Evolutionary conservation across 2,797 vertebrate genomes (phyloP).

Genomic region (Muscicapa comitata): DNA sequence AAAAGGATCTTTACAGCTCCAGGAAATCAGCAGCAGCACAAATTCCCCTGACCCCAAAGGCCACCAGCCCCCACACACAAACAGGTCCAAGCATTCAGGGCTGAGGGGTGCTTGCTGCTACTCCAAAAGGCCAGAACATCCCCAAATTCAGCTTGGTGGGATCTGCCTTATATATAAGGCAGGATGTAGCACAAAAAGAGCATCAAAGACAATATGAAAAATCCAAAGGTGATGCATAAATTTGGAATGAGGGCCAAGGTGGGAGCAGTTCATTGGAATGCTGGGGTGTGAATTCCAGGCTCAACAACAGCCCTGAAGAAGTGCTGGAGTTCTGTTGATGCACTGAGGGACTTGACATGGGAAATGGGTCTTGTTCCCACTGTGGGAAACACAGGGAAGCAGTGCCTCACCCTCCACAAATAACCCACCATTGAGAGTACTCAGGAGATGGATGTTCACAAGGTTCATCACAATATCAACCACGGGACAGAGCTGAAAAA

Average conservation of each 20-base stretch:
- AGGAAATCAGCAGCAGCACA: neutral
- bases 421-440: conserved; percentile 20
- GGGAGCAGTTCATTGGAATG: fast-evolving
- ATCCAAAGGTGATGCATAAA: neutral
- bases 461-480: neutral
- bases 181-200: fast-evolving
- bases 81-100: fast-evolving
- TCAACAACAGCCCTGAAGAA: neutral
- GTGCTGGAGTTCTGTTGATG: neutral
- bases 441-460: neutral
- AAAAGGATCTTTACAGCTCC: fast-evolving
- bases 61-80: neutral
- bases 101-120: fast-evolving
- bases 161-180: neutral
- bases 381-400: fast-evolving
- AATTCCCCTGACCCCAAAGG: fast-evolving
- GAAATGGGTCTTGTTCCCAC: neutral
- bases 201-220: fast-evolving
- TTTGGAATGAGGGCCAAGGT: fast-evolving
- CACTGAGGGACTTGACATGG: fast-evolving
- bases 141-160: neutral
- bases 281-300: neutral
- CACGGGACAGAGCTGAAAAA: conserved; percentile 13
- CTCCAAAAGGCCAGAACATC: neutral
- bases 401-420: neutral